phyloP scores from a whole-genome alignment of 2,797 vertebrate genomes.

The Triplophysa yarkandensis region DNA sequence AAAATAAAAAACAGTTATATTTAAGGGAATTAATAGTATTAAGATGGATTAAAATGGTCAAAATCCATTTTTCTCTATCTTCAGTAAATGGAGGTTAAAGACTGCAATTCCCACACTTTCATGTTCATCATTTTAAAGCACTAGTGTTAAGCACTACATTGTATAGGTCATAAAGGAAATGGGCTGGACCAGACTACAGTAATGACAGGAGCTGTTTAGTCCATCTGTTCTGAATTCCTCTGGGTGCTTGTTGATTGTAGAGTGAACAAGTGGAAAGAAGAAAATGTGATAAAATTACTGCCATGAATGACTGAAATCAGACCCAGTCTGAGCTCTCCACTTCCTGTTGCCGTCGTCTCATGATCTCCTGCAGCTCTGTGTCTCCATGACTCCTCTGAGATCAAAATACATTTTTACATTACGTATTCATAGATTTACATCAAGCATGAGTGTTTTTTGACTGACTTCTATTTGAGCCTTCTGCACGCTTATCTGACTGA shows the following conservation, averaged over 20 bases:
- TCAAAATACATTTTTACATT: neutral
- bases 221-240: conserved; percentile 43
- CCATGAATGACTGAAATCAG: conserved; percentile 51
- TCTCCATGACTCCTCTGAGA: conserved; percentile 75
- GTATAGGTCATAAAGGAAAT: conserved; percentile 40
- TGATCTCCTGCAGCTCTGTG: conserved; percentile 80
- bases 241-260: conserved; percentile 39
- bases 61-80: conserved; percentile 9
- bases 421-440: neutral
- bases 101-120: conserved; percentile 12
- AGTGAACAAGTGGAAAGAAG: conserved; percentile 32
- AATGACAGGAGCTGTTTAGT: conserved; percentile 41
- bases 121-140: conserved; percentile 41
- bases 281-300: conserved; percentile 37
- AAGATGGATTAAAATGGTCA: no score
- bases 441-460: neutral
- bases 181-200: conserved; percentile 13
- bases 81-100: conserved; percentile 44
- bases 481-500: conserved; percentile 83
- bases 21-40: no score
- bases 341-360: conserved; percentile 77
- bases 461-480: conserved; percentile 82
- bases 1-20: no score
- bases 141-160: conserved; percentile 27
- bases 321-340: conserved; percentile 68